These are phyloP conservation scores for Bufo gargarizans DNA, from an alignment of 2,113 vertebrate genomes.

Conservation along the genomic window DNA sequence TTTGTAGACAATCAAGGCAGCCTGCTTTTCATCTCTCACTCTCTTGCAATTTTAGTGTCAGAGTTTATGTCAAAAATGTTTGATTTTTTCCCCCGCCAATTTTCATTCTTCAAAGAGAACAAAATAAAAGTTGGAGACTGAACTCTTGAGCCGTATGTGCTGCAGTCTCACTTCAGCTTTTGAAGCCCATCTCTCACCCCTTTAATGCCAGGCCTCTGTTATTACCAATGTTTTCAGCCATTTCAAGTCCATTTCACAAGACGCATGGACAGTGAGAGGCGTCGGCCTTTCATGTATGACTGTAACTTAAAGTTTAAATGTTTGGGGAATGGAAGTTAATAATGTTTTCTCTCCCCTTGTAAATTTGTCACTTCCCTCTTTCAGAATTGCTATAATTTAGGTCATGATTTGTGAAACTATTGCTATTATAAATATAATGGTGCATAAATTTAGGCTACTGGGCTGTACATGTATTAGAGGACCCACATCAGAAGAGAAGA, in stretches of 20 bases:
- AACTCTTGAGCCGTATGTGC: constrained; percentile 68
- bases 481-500: no score
- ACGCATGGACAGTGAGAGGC: constrained; percentile 77
- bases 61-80: constrained; percentile 78
- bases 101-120: constrained; percentile 95
- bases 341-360: constrained; percentile 64
- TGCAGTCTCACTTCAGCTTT: constrained; percentile 76
- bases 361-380: constrained; percentile 61
- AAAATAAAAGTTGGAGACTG: constrained; percentile 84
- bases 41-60: constrained; percentile 81
- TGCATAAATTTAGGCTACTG: background rate
- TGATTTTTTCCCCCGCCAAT: constrained; percentile 83
- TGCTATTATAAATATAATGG: background rate
- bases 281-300: constrained; percentile 85
- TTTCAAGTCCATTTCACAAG: constrained; percentile 82
- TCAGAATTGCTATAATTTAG: background rate
- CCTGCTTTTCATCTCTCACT: constrained; percentile 91
- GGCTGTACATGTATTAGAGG: background rate
- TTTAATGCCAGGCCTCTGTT: constrained; percentile 89
- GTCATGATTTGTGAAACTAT: background rate
- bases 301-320: constrained; percentile 64
- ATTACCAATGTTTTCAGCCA: constrained; percentile 83
- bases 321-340: constrained; percentile 71
- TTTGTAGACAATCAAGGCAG: constrained; percentile 79
- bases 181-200: constrained; percentile 85